Base-by-base conservation (phyloP, 2,888 invertebrate genomes). In the Ecliptopera silaceata region DNA sequence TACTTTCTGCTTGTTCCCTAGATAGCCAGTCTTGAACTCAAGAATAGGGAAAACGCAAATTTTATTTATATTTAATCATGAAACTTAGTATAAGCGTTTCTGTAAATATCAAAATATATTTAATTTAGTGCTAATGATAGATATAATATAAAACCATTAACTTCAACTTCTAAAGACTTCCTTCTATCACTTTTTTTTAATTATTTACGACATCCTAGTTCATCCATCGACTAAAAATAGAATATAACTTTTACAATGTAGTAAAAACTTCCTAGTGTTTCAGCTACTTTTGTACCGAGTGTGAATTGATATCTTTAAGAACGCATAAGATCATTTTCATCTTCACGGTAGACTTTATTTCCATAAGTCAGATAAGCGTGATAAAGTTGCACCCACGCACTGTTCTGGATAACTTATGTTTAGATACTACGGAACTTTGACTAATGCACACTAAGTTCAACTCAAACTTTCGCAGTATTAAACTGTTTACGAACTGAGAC, bases 331-430 rank as follows among this genome's bases (percentile, higher is more conserved):
- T 54, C 50, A 51, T 43, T 47, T 46, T 46, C 13, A 12, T 42
- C 39, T 47, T 32, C 47, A 52, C 5, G 29, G 22, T 46, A 45
- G 38, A 44, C 12, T 31, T 31, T 38, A 38, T 49, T 22, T 41
- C 48, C 15, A 38, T 34, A 38, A 36, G 12, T 48, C 36, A 32
- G 58, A 63, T 20, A 67, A 66, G 60, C 57, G 56, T 69, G 65
- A 65, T 59, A 72, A 70, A 38, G 5, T 34, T 65, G 69, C 69
- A 67, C 68, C 68, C 72, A 59, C 75, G 75, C 88, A 89, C 75
- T 88, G 89, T 91, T 91, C 91, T 91, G 91, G 90, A 91, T 91
- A 90, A 90, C 91, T 91, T 91, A 91, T 89, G 81, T 82, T 77
- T 85, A 85, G 80, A 70, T 68, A 34, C 58, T 53, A 55, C 54